Evolutionary conservation across 92 coral and sea anemone species (phyloP), one percentile per base, ranked within the genome.

Genomic region (Muricea muricata): DNA sequence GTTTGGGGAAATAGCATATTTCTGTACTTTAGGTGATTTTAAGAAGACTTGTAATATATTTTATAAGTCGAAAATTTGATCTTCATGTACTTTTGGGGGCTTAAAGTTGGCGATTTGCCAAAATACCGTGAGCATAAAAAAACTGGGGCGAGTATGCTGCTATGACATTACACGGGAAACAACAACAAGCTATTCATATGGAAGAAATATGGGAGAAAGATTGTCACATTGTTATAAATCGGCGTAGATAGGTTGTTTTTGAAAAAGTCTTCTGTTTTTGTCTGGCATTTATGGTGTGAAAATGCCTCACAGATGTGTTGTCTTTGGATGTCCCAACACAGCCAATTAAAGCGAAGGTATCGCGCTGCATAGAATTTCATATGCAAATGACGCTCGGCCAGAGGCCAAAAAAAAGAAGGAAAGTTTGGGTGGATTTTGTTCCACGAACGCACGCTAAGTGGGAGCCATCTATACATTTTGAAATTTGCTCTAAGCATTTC

Each of bases 241-340:
- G 6, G 61, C 61, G 20, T 54, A 54, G n/a, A 17, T 14, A 54
- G 20, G 25, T 14, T 14, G 13, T 54, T 54, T 14, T 15, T 54
- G 5, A 37, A 37, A 37, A 37, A 37, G 4, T 37, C 4, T 4
- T 4, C 42, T 9, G 4, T 52, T 52, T 52, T 2, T 0, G 60
- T 18, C 20, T 7, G 18, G 20, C 23, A 3, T 52, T 17, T 17
- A 20, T 20, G 26, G 23, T 52, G 3, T 63, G 9, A 52, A 81
- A 67, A 90, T 90, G 91, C 91, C 88, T 14, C 57, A 87, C 33
- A 84, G 74, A 12, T 90, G 93, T 20, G 86, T 90, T 5, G 91
- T 90, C 33, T 54, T 12, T 33, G 93, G 88, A 13, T 90, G 91
- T 61, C 61, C 67, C 37, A 90, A 90, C 71, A 34, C 9, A 0